These are phyloP conservation scores for Mustelus asterias DNA, from an alignment of 2,113 vertebrate species.

Conservation along the genomic window DNA sequence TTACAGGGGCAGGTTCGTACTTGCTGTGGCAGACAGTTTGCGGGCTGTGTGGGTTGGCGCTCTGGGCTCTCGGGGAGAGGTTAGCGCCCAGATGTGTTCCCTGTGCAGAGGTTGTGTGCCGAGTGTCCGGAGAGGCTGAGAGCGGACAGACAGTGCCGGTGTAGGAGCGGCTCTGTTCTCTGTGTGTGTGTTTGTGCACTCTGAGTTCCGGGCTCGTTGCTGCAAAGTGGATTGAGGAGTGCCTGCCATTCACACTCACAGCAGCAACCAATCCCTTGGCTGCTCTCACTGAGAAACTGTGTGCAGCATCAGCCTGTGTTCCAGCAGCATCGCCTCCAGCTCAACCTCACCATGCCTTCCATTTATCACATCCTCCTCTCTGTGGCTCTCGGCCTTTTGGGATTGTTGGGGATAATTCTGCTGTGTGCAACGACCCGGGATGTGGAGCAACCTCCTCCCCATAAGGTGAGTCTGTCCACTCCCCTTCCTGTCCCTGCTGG, in stretches of 20 bases:
- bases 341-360: neutral
- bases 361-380: neutral
- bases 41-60: neutral
- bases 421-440: constrained; percentile 67
- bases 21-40: neutral
- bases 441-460: constrained; percentile 56
- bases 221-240: neutral
- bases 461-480: constrained; percentile 63
- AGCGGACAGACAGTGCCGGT: too few species aligned
- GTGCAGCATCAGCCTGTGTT: too few species aligned
- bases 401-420: constrained; percentile 66
- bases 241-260: neutral
- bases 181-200: too few species aligned
- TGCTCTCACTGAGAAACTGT: too few species aligned
- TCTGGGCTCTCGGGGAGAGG: too few species aligned
- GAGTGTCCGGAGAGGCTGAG: too few species aligned
- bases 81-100: too few species aligned
- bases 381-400: constrained; percentile 55
- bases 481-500: neutral
- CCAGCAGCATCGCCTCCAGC: too few species aligned
- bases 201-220: neutral
- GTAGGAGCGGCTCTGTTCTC: too few species aligned
- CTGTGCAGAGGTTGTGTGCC: too few species aligned
- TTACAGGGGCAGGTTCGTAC: neutral
- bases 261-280: neutral